phyloP scores from a whole-genome alignment of 2,113 vertebrate genomes.

The Origma solitaria region DNA sequence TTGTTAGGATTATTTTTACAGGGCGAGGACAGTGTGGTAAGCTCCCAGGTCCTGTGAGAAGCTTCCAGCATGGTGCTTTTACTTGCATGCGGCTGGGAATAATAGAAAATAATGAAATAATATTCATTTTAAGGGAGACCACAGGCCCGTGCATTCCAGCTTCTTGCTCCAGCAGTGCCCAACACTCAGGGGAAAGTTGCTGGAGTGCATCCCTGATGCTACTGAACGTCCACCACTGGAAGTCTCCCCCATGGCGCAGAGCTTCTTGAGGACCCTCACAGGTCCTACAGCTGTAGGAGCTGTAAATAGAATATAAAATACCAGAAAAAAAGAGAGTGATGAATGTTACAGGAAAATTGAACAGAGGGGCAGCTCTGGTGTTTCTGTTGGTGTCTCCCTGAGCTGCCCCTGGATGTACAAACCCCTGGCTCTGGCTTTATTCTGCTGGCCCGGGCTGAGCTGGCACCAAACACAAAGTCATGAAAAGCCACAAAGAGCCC shows the following conservation, averaged over 20 bases:
- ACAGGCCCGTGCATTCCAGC: background rate
- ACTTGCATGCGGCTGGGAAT: background rate
- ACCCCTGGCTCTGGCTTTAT: background rate
- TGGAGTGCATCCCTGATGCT: background rate
- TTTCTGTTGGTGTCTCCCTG: background rate
- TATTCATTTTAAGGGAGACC: background rate
- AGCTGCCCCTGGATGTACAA: background rate
- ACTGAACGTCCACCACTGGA: background rate
- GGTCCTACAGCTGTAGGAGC: background rate
- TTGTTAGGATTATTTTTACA: background rate
- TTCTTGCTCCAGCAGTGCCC: background rate
- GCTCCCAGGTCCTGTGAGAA: background rate
- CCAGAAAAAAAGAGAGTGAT: background rate
- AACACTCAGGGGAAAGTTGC: background rate
- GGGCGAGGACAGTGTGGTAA: background rate
- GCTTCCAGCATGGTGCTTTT: background rate
- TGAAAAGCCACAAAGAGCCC: background rate
- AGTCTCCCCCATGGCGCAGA: background rate
- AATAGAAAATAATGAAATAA: background rate
- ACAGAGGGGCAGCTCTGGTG: background rate
- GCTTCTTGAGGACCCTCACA: background rate
- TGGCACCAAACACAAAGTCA: background rate
- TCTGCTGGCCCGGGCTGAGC: background rate
- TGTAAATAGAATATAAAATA: background rate
- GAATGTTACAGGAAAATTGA: background rate